Evolutionary conservation across 2,888 invertebrate genomes (phyloP), one percentile per base, ranked within the genome.

Genomic region (Clitarchus hookeri): DNA sequence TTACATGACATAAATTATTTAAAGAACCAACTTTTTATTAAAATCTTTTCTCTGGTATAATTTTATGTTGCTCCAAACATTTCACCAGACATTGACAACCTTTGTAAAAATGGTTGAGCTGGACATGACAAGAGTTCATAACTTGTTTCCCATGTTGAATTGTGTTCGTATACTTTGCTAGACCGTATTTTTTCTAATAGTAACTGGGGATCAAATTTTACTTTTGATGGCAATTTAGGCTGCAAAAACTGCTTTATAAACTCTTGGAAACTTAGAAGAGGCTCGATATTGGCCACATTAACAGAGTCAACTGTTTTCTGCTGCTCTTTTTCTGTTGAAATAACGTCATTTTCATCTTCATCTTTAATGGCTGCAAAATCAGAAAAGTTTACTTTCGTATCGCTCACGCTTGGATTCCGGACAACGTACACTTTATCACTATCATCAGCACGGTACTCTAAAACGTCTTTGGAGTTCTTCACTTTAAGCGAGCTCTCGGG

Each of bases 81-180:
- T 93, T 97, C 97, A 0, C 97, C 97, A 87, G 95, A 94, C 88
- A 97, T 92, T 25, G 96, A 95, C 91, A 97, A 93, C 90, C 96
- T 93, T 91, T 96, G 95, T 87, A 96, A 91, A 91, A 96, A 97
- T 25, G 96, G 95, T 86, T 96, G 97, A 2, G 96, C 96, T 85
- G 95, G 95, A 89, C 98, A 98, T 84, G 95, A 94, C 86, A 98
- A 92, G 23, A 96, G 90, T 87, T 95, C 94, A 91, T 95, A 96
- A 90, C 94, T 94, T 80, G 92, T 91, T 23, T 92, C 92, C 90
- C 94, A 94, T 0, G 94, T 93, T 88, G 93, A 91, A 90, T 95
- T 94, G 12, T 93, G 93, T 86, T 94, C 94, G 90, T 93, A 92
- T 86, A 94, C 93, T 88, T 95, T 94, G 87, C 93, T 93, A 27